Base-by-base conservation (phyloP, 2,113 vertebrate genomes). In the Myocastor coypus region DNA sequence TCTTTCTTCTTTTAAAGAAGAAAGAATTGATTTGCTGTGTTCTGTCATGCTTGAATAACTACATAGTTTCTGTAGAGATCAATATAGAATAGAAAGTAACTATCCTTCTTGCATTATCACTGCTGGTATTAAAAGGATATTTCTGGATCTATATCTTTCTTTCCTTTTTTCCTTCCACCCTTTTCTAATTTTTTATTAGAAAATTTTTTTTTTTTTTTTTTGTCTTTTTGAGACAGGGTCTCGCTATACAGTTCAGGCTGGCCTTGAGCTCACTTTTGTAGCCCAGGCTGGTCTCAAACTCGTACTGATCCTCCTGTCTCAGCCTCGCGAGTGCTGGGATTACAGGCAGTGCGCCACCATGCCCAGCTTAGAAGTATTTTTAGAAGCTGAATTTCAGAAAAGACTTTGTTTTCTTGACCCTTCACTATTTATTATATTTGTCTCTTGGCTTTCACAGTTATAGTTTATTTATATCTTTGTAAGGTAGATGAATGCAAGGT, bases 371-470 rank as follows among this genome's bases (percentile, higher is more conserved):
- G n/a, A n/a, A n/a, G n/a, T n/a, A n/a, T n/a, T n/a, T 69, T 78
- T 88, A 95, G 26, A 88, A 88, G 32, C 71, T 81, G 26, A 85
- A 61, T 66, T 91, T 83, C 63, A 96, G 95, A 42, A 50, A 68
- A 87, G 61, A 19, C 42, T 83, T 83, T 69, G 20, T 19, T 84
- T 91, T 94, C 52, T 93, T 82, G 34, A 37, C 14, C 28, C 30
- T 63, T 85, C 19, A 81, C 20, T 88, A 93, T 83, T 84, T 78
- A 16, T 78, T 83, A 19, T 19, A n/a, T 61, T 89, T 73, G 50
- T 89, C 59, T 86, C 5, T 92, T 75, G 92, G 52, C 69, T 75
- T 96, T 96, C 64, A 83, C 28, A n/a, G 40, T 73, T 50, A 94
- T 28, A 68, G 4, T 69, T 87, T 73, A 64, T 75, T 85, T 78